Evolutionary conservation across 2,113 vertebrate genomes (phyloP), one percentile per base, ranked within the genome.

Genomic region (Aphyosemion australe): DNA sequence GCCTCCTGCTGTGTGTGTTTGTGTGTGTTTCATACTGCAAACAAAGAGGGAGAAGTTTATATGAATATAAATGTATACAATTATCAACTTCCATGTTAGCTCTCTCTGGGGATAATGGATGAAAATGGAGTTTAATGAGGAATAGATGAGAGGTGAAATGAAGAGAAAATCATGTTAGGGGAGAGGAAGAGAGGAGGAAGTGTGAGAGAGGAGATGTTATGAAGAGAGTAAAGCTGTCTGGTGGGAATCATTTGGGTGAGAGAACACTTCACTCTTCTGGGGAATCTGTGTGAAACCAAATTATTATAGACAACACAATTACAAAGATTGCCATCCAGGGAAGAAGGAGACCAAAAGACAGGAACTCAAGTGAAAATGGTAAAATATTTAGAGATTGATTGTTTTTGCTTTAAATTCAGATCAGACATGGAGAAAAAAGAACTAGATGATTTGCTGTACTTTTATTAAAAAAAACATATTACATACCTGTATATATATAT

Each of bases 281-380:
- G 46, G 75, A 75, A 76, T 69, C 68, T 39, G 62, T 64, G 74
- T 66, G 62, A 85, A 85, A 85, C 76, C 76, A 85, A 78, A 84
- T 87, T 80, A 84, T 64, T 72, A 66, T 18, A 50, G 78, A 79
- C 80, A 82, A 78, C 67, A 73, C 78, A 64, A 76, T 82, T 55
- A 79, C 61, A 61, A 58, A 55, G 19, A 57, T 18, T 4, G 18
- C 37, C 54, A 20, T 57, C 18, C 37, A 57, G 54, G 37, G 6
- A 18, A 39, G 8, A 31, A 20, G 26, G 46, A 47, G 69, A 70
- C 15, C 31, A 58, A 54, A 9, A 65, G 50, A 64, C 55, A 41
- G 26, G 48, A 32, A 49, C 42, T n/a, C 52, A 77, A 75, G 79
- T 68, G 54, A 83, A 82, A 76, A 75, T 34, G 4, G 76, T 69